phyloP scores from a whole-genome alignment of 2,797 vertebrate species.

The Protonibea diacanthus region DNA sequence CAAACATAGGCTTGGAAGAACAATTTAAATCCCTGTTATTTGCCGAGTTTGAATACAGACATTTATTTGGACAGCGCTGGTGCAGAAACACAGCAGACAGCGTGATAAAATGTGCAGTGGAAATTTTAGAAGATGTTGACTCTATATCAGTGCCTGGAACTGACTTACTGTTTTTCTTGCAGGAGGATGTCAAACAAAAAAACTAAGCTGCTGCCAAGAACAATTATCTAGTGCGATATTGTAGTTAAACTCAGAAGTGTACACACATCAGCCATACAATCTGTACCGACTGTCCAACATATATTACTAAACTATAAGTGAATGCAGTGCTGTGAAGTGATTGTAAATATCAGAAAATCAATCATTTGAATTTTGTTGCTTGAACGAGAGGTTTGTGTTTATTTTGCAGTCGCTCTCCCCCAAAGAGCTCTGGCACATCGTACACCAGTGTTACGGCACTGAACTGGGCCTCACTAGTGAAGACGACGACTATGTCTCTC shows the following conservation, averaged over 20 bases:
- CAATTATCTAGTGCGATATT: not conserved
- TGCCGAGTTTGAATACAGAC: slow-evolving; percentile 30
- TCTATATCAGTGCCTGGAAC: not conserved
- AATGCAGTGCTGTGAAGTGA: not conserved
- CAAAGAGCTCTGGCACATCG: slow-evolving; percentile 94
- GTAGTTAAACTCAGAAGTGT: not conserved
- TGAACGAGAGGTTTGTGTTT: slow-evolving; percentile 29
- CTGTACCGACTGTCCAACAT: too few species aligned
- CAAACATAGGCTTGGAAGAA: slow-evolving; percentile 31
- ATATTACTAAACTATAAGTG: not conserved
- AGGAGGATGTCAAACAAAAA: not conserved
- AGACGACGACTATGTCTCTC: slow-evolving; percentile 93
- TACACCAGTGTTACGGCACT: slow-evolving; percentile 94
- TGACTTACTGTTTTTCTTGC: not conserved
- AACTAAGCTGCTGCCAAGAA: not conserved
- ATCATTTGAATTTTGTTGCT: not conserved
- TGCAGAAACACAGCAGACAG: not conserved
- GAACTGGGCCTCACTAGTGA: slow-evolving; percentile 95
- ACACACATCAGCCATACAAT: not conserved
- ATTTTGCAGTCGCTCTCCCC: slow-evolving; percentile 89
- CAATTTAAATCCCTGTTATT: slow-evolving; percentile 56
- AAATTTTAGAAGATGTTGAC: not conserved
- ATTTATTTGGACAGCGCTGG: slow-evolving; percentile 14
- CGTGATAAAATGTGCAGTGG: not conserved
- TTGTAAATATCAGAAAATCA: not conserved